Conservation (phyloP, 64 coral and sea anemone genomes). For the Stylophora pistillata region DNA sequence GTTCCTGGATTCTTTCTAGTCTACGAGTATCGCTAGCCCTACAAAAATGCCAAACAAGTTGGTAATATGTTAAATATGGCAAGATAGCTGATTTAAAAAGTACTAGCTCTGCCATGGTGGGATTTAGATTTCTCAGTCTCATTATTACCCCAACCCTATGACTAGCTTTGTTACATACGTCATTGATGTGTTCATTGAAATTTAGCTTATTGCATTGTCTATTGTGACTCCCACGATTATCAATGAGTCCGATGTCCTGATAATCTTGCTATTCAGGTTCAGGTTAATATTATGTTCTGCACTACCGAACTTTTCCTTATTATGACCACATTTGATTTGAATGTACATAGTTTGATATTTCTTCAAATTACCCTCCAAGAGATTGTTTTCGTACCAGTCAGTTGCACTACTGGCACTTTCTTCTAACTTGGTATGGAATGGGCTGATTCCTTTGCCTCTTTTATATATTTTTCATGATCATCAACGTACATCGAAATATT, state of each 20-base stretch:
- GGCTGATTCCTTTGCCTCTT: conserved; percentile 13
- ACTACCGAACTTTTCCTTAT: no score
- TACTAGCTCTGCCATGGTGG: conserved; percentile 28
- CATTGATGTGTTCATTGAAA: not conserved
- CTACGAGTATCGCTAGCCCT: no score
- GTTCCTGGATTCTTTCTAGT: conserved; percentile 36
- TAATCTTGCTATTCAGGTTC: no score
- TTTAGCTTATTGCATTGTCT: no score
- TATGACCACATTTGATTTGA: conserved; percentile 19
- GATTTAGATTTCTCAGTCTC: conserved; percentile 25
- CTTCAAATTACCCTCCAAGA: conserved; percentile 12
- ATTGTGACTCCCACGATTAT: no score
- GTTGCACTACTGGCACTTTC: conserved; percentile 28
- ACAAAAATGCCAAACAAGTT: not conserved
- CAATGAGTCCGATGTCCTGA: no score
- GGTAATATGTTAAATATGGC: no score
- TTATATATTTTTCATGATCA: conserved; percentile 33
- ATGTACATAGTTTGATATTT: conserved; percentile 27
- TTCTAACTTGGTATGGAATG: conserved; percentile 33
- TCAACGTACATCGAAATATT: conserved; percentile 7
- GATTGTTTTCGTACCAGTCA: conserved; percentile 1
- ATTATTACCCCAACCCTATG: conserved; percentile 26
- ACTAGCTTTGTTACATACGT: not conserved
- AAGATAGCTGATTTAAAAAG: no score
- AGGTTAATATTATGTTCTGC: no score